These are phyloP conservation scores for Oncorhynchus nerka DNA, from an alignment of 2,113 vertebrate species.

Conservation along the genomic window DNA sequence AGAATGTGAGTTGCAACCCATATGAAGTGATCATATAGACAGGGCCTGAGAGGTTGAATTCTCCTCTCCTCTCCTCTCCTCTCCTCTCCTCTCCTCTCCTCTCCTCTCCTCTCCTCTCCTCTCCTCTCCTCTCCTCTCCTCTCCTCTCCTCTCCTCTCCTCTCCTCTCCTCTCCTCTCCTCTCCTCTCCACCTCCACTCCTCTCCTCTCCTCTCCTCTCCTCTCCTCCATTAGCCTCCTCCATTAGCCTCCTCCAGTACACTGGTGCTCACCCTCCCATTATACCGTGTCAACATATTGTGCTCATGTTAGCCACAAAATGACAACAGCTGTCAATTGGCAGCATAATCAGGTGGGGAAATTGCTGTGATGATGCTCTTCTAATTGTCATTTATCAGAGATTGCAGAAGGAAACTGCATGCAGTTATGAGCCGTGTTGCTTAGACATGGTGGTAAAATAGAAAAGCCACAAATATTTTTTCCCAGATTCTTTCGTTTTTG, in stretches of 20 bases:
- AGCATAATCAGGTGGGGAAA: constrained; percentile 41
- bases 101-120: no score
- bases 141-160: no score
- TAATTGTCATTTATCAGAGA: constrained; percentile 43
- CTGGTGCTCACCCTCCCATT: constrained; percentile 34
- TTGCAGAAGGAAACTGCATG: constrained; percentile 25
- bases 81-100: no score
- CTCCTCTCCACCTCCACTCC: no score
- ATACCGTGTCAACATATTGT: constrained; percentile 48
- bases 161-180: no score
- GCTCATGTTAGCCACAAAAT: constrained; percentile 51
- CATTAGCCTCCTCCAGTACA: constrained; percentile 26
- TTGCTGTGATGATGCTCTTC: constrained; percentile 36
- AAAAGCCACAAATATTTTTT: constrained; percentile 2
- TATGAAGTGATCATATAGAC: no score
- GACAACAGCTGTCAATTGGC: constrained; percentile 47
- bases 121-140: no score
- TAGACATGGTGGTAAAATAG: constrained; percentile 7
- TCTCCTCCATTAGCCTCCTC: background rate
- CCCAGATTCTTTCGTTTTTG: constrained; percentile 44
- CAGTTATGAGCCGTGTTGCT: constrained; percentile 9
- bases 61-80: no score
- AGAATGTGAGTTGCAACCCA: no score
- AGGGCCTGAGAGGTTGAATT: no score
- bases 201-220: no score